Evolutionary conservation across 2,888 invertebrate genomes (phyloP).

Genomic region (Agonopterix heracliana): DNA sequence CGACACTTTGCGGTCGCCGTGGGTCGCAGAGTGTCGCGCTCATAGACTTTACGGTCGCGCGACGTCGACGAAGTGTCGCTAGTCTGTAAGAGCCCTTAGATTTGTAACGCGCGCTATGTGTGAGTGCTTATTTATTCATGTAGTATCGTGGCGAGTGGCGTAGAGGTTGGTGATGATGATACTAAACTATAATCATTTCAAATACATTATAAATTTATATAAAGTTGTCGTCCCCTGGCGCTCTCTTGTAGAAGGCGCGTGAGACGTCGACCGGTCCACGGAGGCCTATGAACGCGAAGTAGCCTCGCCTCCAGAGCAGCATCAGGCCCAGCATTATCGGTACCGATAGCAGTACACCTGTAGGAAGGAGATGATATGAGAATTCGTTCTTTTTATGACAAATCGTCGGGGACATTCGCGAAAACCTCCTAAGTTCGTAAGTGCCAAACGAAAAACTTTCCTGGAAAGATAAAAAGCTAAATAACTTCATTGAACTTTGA

Average conservation of each 20-base stretch:
- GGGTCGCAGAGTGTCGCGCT: too few species aligned
- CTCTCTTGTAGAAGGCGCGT: constrained; percentile 83
- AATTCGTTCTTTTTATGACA: too few species aligned
- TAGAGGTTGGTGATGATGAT: neutral
- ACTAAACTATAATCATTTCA: neutral
- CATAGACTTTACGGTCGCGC: too few species aligned
- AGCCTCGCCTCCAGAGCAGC: constrained; percentile 79
- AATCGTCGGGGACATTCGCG: too few species aligned
- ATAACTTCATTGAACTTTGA: too few species aligned
- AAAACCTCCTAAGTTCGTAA: too few species aligned
- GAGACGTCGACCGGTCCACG: constrained; percentile 78
- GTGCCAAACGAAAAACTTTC: too few species aligned
- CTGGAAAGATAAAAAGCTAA: too few species aligned
- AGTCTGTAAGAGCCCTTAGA: too few species aligned
- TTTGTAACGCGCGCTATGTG: too few species aligned
- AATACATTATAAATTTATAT: constrained; percentile 14
- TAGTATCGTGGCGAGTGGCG: neutral
- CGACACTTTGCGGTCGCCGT: too few species aligned
- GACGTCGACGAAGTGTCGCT: too few species aligned
- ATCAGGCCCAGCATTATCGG: constrained; percentile 78
- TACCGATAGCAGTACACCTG: constrained; percentile 80
- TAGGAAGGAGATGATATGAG: constrained; percentile 13
- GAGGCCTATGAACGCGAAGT: constrained; percentile 75
- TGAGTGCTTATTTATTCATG: neutral
- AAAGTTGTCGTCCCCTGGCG: constrained; percentile 73